phyloP scores from a whole-genome alignment of 2,113 vertebrate genomes.

The Isurus oxyrinchus region DNA sequence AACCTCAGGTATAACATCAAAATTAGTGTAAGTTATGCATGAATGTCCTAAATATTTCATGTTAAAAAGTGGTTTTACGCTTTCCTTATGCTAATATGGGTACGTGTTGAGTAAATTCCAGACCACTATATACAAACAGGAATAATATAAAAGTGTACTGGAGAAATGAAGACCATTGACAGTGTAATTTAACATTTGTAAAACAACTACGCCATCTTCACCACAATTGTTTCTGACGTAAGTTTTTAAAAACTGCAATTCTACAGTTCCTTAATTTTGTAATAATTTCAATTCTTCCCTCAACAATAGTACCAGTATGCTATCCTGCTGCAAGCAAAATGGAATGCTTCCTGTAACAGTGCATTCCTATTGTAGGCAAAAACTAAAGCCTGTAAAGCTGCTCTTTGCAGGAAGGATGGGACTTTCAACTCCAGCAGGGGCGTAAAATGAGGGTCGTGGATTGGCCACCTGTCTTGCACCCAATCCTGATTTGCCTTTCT shows the following conservation, averaged over 20 bases:
- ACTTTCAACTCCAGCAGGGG: neutral
- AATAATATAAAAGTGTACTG: neutral
- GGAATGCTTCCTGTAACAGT: neutral
- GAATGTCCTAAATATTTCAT: neutral
- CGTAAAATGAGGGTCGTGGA: neutral
- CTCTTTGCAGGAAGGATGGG: neutral
- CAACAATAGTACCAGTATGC: neutral
- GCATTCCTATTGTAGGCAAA: neutral
- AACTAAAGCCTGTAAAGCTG: neutral
- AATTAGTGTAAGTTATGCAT: neutral
- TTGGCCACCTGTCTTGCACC: neutral
- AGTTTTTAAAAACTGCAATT: neutral
- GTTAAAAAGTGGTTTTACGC: neutral
- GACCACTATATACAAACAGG: neutral
- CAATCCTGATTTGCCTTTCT: neutral
- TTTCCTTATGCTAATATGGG: no score
- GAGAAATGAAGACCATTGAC: neutral
- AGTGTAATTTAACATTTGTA: neutral
- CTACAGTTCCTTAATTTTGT: neutral
- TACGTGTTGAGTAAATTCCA: neutral
- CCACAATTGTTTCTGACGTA: neutral
- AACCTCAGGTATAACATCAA: neutral
- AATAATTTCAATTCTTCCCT: neutral
- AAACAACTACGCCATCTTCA: neutral
- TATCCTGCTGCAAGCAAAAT: neutral